Evolutionary conservation across 35 echinoderm and acorn worm genomes (phyloP), one percentile per base, ranked within the genome.

Genomic region (Hemicentrotus pulcherrimus): DNA sequence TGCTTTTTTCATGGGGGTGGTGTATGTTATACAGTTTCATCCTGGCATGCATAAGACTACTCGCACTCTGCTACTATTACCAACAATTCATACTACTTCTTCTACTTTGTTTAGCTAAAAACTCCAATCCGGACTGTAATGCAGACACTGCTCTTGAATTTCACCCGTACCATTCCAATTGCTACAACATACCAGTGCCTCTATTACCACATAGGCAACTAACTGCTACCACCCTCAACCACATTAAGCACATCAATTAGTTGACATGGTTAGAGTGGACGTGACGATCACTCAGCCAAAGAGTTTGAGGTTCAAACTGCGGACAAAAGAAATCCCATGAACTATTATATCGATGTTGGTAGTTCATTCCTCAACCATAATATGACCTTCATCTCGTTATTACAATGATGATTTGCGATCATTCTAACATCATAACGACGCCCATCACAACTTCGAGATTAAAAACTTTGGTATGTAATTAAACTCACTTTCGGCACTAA

Each of bases 391-490:
- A 78, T 78, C 65, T 78, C 22, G 28, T 28, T 22, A 78, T 78
- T 78, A 78, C 19, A 2, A 28, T 78, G 65, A 78, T 78, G 65
- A 78, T 78, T 78, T 78, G 65, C 24, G 65, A 78, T 78, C 65
- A 78, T 78, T 78, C 65, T 78, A 78, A 78, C 11, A 78, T 78
- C 19, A 78, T 78, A 78, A 78, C 65, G 65, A 78, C 65, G 19
- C 65, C 65, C 65, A 78, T 78, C 65, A 78, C 65, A 78, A 78
- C 65, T 78, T n/a, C 28, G n/a, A 78, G 65, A 78, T 78, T 78
- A 78, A 78, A 78, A 78, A 78, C 65, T 78, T 78, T 78, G 65
- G 65, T 78, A 78, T n/a, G 65, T 78, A 78, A 78, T 78, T 78
- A 78, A 78, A 78, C 65, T 78, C 65, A 78, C 65, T 78, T 78